Evolutionary conservation across 2,888 invertebrate species (phyloP), one percentile per base, ranked within the genome.

Genomic region (Lapara coniferarum): DNA sequence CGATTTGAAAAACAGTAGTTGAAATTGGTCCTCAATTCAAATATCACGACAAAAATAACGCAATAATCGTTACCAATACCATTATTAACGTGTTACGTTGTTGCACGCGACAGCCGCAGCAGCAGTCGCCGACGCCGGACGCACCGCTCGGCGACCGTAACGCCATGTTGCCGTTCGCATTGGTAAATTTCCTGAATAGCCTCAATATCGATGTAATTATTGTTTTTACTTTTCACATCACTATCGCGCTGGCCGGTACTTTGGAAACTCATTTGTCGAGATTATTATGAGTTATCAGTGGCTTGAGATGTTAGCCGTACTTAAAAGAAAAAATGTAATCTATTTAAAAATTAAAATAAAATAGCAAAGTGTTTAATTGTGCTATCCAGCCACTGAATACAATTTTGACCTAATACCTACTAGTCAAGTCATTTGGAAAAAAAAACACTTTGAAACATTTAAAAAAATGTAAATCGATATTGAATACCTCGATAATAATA

Each of bases 111-210:
- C 90, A 93, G 91, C 91, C 92, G 1, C 92, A 91, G 75, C 92
- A 90, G 77, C 90, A 92, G 82, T 92, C 92, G 67, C 92, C 92
- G 69, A 88, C 91, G 55, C 91, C 90, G 70, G 93, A 92, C 67
- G 84, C 84, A 53, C 90, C 90, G 71, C 82, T 90, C 69, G 89
- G 87, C 69, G 93, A 93, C 77, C 85, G 93, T 73, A 90, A 85
- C 86, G 77, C 89, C 19, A 92, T 93, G 92, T 86, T 93, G 85
- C 93, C 93, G 78, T 93, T 92, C 87, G 93, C 93, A 82, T 87
- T 93, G 93, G 93, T 93, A 93, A 93, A 92, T 93, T 83, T 88
- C 91, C 91, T 92, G 89, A 93, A 92, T 93, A 92, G 80, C 91
- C 91, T 93, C 77, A 91, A 92, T 91, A 91, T 92, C 78, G 92